Base-by-base conservation (phyloP, 2,113 vertebrate species). In the Merops nubicus region DNA sequence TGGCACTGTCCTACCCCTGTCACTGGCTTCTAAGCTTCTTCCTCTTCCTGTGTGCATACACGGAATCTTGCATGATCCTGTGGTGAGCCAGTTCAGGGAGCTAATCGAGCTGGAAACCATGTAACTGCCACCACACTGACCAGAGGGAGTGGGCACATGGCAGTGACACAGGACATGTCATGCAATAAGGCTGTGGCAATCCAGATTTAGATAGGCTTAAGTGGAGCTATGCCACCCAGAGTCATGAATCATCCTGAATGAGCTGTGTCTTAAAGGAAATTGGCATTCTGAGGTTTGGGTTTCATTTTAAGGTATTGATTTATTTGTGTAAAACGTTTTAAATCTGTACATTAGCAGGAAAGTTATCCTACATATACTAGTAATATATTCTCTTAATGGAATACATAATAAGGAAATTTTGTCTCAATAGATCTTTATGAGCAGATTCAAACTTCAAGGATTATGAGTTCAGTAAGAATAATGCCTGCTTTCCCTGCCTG, bases 381-480 rank as follows among this genome's bases (percentile, higher is more conserved):
- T 40, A 86, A 89, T 91, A 83, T 72, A 68, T 40, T 95, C 72
- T 87, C 88, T 93, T 94, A 93, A 91, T 88, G 78, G 88, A 48
- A 65, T 82, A 65, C 26, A 68, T 50, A 78, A 72, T 73, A 84
- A 91, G 74, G 85, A 88, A 36, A 73, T 82, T 89, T 94, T 95
- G 42, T 68, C 83, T 96, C 60, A 59, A 53, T 7, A 86, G 91
- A 48, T 94, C 34, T 94, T 85, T 87, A 77, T 78, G 59, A 73
- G 72, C 54, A 85, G 65, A 89, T 89, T 95, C 85, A 42, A 73
- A 68, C 70, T 88, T 81, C 38, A 72, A 77, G 67, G 59, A 73
- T 73, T 89, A 70, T 31, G 38, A 89, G 34, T 73, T 91, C 91
- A 62, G 59, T 74, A 73, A 68, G 67, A 95, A 56, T 50, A 95